Evolutionary conservation across 2,797 vertebrate genomes (phyloP), one percentile per base, ranked within the genome.

Genomic region (Protonibea diacanthus): DNA sequence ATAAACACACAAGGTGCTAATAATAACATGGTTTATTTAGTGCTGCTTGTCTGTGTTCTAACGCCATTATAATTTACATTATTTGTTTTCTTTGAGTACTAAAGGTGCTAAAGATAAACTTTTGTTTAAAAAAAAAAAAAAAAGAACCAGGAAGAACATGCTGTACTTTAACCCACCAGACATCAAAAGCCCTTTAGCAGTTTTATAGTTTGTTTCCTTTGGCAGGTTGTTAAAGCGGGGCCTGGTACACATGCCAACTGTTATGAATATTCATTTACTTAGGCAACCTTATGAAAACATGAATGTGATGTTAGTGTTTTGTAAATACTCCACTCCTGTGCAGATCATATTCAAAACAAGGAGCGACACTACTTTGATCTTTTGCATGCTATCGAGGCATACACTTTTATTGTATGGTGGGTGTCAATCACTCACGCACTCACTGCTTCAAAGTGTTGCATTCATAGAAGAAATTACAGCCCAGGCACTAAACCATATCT

Each of bases 191-290:
- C 73, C 62, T 51, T 82, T 44, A 56, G 69, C 85, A 80, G 65
- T 85, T 92, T 89, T 85, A 84, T 55, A 69, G 84, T 85, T 86
- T 86, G 86, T 89, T 91, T 92, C 84, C 69, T 80, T 90, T 92
- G 88, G 91, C 86, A 72, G 61, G 53, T 44, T 12, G 64, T 82
- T 80, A 82, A 74, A 85, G 65, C 59, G 51, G 21, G 45, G 25
- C 53, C 51, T 27, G 20, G 63, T 75, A 76, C 74, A 38, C 73
- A 83, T 56, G 80, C 79, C 70, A 78, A 56, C 14, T 25, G 44
- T 84, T 83, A 71, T 85, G 78, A 88, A 81, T 85, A 87, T 90
- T 74, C 63, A 88, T 83, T 73, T 74, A 71, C 53, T 25, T 53
- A 60, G 61, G 60, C 63, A 78, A 67, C 65, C 38, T 80, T 62